phyloP scores from a whole-genome alignment of 2,797 vertebrate genomes.

The Sebastes minor region DNA sequence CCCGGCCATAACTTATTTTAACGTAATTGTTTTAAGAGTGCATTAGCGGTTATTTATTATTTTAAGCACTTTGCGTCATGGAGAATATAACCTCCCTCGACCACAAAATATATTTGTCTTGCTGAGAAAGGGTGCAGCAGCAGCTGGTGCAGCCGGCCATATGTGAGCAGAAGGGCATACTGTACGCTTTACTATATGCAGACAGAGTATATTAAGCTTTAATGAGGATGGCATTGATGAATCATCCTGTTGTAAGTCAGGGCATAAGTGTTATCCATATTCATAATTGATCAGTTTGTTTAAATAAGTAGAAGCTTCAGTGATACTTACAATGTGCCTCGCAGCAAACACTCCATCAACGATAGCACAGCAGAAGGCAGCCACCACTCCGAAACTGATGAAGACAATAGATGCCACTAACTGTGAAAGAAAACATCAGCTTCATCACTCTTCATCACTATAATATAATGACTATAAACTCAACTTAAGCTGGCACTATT shows the following conservation, averaged over 20 bases:
- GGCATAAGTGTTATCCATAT: neutral
- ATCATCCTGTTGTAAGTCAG: neutral
- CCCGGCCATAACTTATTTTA: slow-evolving; percentile 7
- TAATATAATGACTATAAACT: neutral
- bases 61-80: slow-evolving; percentile 35
- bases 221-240: slow-evolving; percentile 34
- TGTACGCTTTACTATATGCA: neutral
- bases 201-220: slow-evolving; percentile 4
- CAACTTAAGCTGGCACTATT: neutral
- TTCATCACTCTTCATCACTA: slow-evolving; percentile 11
- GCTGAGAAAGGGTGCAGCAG: slow-evolving; percentile 19
- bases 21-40: slow-evolving; percentile 52
- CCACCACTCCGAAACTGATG: slow-evolving; percentile 98
- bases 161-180: neutral
- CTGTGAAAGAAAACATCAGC: slow-evolving; percentile 74
- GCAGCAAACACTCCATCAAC: slow-evolving; percentile 98
- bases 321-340: slow-evolving; percentile 95
- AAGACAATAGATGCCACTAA: slow-evolving; percentile 98
- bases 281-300: slow-evolving; percentile 27
- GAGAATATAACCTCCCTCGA: slow-evolving; percentile 8
- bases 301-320: slow-evolving; percentile 13
- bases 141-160: neutral
- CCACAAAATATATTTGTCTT: slow-evolving; percentile 26
- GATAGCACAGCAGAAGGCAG: slow-evolving; percentile 98
- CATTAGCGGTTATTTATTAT: slow-evolving; percentile 58